phyloP scores from a whole-genome alignment of 2,113 vertebrate species.

The Oncorhynchus mykiss region DNA sequence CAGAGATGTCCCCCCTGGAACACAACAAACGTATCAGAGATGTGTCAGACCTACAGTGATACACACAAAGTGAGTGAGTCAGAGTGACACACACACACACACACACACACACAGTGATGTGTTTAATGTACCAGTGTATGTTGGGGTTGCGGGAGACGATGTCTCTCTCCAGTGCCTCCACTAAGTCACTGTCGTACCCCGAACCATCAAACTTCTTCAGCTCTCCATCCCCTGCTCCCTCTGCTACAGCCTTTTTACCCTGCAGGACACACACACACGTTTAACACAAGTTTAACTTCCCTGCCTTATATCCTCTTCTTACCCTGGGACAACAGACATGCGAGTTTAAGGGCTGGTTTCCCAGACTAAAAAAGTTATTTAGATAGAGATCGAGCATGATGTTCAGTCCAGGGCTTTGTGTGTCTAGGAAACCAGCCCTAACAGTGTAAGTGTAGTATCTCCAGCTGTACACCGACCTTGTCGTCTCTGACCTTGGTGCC shows the following conservation, averaged over 20 bases:
- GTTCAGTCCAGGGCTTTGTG: too few relatives aligned
- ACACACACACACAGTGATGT: slow-evolving; percentile 9
- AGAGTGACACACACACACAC: neutral
- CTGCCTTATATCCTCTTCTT: too few relatives aligned
- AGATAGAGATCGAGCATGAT: too few relatives aligned
- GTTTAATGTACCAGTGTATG: slow-evolving; percentile 77
- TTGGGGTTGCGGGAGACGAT: slow-evolving; percentile 87
- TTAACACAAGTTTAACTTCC: too few relatives aligned
- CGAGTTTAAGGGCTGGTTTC: too few relatives aligned
- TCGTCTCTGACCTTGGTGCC: slow-evolving; percentile 79
- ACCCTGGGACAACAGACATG: too few relatives aligned
- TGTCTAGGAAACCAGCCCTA: too few relatives aligned
- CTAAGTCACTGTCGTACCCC: slow-evolving; percentile 84
- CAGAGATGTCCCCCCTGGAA: slow-evolving; percentile 86
- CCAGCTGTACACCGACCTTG: slow-evolving; percentile 68
- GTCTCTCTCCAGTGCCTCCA: slow-evolving; percentile 86
- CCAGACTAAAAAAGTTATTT: too few relatives aligned
- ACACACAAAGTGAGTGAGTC: too few relatives aligned
- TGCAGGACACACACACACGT: slow-evolving; percentile 32
- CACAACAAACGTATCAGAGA: neutral
- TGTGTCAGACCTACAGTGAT: neutral
- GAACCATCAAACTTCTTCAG: slow-evolving; percentile 82
- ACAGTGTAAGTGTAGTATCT: too few relatives aligned
- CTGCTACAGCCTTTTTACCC: slow-evolving; percentile 81
- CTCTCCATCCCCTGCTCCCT: slow-evolving; percentile 73